Evolutionary conservation across 2,888 invertebrate species (phyloP).

Genomic region (Salticus scenicus): DNA sequence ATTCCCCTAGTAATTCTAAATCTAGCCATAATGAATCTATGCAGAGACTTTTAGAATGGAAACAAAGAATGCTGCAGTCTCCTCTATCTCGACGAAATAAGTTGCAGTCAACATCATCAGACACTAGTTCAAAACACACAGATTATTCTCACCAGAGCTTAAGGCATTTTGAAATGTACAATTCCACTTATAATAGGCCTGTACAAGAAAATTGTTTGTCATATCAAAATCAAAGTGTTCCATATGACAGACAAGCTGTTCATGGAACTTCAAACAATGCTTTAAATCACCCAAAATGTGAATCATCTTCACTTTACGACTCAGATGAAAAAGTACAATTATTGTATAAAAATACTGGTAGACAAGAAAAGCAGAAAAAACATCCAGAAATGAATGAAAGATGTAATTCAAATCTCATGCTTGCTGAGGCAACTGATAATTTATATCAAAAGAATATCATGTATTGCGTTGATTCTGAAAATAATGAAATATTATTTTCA

Average conservation of each 20-base stretch:
- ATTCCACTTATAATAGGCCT: conserved; percentile 72
- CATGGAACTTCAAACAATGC: neutral
- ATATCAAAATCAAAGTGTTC: neutral
- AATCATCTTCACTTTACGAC: neutral
- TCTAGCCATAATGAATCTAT: conserved; percentile 85
- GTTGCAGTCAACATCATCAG: conserved; percentile 53
- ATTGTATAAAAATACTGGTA: neutral
- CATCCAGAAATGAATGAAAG: too few species aligned
- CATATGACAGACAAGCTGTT: neutral
- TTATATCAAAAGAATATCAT: conserved; percentile 49
- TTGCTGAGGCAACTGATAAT: conserved; percentile 7
- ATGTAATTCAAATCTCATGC: neutral
- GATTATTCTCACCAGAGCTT: conserved; percentile 69
- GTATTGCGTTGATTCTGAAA: conserved; percentile 68
- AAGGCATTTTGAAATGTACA: conserved; percentile 74
- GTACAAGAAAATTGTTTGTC: neutral
- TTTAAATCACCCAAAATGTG: too few species aligned
- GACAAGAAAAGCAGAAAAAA: too few species aligned
- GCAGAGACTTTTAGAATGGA: conserved; percentile 92
- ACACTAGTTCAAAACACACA: conserved; percentile 36
- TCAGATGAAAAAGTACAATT: neutral
- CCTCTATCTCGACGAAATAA: conserved; percentile 85
- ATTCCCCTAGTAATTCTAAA: neutral
- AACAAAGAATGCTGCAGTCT: conserved; percentile 92
- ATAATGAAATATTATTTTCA: conserved; percentile 59